phyloP scores from a whole-genome alignment of 2,888 invertebrate genomes.

The Eupithecia tripunctaria region DNA sequence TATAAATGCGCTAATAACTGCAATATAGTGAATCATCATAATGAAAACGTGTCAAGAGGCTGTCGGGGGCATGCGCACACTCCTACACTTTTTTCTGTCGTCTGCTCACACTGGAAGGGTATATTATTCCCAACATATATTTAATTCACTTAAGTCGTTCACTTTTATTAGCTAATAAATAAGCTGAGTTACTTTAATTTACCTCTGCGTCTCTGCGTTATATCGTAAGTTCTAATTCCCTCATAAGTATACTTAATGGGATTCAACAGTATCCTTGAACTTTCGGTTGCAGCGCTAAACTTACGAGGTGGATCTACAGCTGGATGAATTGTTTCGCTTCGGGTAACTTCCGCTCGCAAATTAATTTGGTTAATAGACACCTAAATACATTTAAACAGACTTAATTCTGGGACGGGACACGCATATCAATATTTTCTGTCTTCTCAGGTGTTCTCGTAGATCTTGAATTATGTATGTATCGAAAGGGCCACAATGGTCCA shows the following conservation, averaged over 20 bases:
- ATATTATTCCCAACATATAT: not conserved
- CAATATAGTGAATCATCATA: slow-evolving; percentile 68
- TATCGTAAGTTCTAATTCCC: slow-evolving; percentile 39
- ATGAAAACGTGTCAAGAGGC: slow-evolving; percentile 69
- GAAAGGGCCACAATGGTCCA: slow-evolving; percentile 41
- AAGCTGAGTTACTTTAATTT: slow-evolving; percentile 40
- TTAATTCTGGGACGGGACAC: slow-evolving; percentile 31
- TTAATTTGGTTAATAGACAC: slow-evolving; percentile 42
- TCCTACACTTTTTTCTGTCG: slow-evolving; percentile 44
- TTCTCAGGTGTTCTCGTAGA: slow-evolving; percentile 28
- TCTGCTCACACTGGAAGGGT: slow-evolving; percentile 19
- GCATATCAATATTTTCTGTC: slow-evolving; percentile 14
- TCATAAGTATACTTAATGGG: slow-evolving; percentile 48
- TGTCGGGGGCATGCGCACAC: slow-evolving; percentile 55
- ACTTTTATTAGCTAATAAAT: not conserved
- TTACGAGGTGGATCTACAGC: slow-evolving; percentile 47
- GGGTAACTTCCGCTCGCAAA: slow-evolving; percentile 51
- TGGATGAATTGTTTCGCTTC: slow-evolving; percentile 52
- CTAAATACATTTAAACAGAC: slow-evolving; percentile 33
- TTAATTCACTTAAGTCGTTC: not conserved
- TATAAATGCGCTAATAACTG: slow-evolving; percentile 62
- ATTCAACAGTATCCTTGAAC: slow-evolving; percentile 54
- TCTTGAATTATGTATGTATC: slow-evolving; percentile 45
- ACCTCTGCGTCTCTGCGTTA: slow-evolving; percentile 29
- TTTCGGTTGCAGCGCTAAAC: slow-evolving; percentile 51